These are phyloP conservation scores for Mesochorus sp. DNA, from an alignment of 2,888 invertebrate genomes.

Conservation along the genomic window DNA sequence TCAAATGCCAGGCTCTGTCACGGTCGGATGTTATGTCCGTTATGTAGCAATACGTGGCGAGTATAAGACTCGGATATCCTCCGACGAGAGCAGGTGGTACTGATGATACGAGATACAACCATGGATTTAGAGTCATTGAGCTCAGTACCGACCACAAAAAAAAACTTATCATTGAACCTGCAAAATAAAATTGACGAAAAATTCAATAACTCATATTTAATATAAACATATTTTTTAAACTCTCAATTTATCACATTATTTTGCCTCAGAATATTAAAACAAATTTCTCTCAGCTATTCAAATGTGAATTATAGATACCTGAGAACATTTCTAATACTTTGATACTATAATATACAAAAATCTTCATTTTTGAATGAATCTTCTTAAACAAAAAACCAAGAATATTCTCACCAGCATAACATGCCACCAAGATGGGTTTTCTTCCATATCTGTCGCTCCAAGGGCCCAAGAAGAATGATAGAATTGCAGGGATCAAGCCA, in stretches of 20 bases:
- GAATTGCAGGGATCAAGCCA: constrained; percentile 86
- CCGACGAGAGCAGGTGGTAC: constrained; percentile 71
- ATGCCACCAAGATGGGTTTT: constrained; percentile 87
- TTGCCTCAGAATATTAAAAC: no score
- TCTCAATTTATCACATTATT: no score
- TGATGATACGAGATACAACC: constrained; percentile 71
- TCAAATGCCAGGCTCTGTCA: constrained; percentile 83
- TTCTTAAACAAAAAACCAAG: constrained; percentile 8
- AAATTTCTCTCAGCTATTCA: no score
- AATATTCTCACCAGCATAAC: constrained; percentile 84
- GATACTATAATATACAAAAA: no score
- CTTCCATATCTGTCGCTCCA: constrained; percentile 92
- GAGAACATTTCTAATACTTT: no score
- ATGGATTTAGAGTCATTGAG: constrained; percentile 68
- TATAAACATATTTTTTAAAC: no score
- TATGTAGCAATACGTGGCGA: constrained; percentile 84
- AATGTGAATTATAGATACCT: no score
- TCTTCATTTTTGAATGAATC: no score
- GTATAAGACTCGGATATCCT: constrained; percentile 70
- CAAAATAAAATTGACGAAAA: constrained; percentile 9
- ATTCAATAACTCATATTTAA: no score
- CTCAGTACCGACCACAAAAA: constrained; percentile 67
- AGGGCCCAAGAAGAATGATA: constrained; percentile 89
- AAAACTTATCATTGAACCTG: constrained; percentile 68
- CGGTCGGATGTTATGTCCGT: constrained; percentile 86